Base-by-base conservation (phyloP, 2,113 vertebrate genomes). In the Perognathus longimembris region DNA sequence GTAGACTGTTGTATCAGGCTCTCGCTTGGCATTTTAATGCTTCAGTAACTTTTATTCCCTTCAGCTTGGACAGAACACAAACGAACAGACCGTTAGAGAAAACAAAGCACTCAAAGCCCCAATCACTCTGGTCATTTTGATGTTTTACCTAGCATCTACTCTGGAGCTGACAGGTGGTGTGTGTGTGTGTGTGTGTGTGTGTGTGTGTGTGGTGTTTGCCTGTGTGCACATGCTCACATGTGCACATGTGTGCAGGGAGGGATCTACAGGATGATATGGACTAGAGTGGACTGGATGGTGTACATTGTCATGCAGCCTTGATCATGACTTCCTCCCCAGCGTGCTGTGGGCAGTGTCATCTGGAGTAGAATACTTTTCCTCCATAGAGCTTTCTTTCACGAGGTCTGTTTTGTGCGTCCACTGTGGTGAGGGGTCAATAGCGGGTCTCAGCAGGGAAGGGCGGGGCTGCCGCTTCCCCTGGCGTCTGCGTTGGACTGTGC, bases 261-360 rank as follows among this genome's bases (percentile, higher is more conserved):
- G 22, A 2, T 10, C 21, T 24, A 28, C 1, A 0, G 7, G 22
- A 5, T 1, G 57, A 0, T 40, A 32, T n/a, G 59, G n/a, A 14
- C 4, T 7, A 42, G 30, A 34, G 6, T 4, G 4, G 10, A 34
- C 78, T 54, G 1, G 28, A 6, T 6, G 11, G 0, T 3, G 9
- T 36, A 21, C 0, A 1, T 30, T 26, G 28, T 50, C 63, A 54
- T 45, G 1, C 1, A 8, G 38, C 64, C 26, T 45, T 42, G 21
- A 18, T 42, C 0, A 20, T 22, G 15, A 18, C 74, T 36, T 30
- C 78, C 21, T n/a, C 59, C 38, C 9, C n/a, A 5, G 18, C 30
- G 24, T 42, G 1, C 30, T n/a, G 24, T 71, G 79, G 42, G 77
- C 34, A 1, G 64, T 26, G 15, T 86, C n/a, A 6, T 6, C 9